Evolutionary conservation across 2,797 vertebrate genomes (phyloP).

Genomic region (Leontopithecus rosalia): DNA sequence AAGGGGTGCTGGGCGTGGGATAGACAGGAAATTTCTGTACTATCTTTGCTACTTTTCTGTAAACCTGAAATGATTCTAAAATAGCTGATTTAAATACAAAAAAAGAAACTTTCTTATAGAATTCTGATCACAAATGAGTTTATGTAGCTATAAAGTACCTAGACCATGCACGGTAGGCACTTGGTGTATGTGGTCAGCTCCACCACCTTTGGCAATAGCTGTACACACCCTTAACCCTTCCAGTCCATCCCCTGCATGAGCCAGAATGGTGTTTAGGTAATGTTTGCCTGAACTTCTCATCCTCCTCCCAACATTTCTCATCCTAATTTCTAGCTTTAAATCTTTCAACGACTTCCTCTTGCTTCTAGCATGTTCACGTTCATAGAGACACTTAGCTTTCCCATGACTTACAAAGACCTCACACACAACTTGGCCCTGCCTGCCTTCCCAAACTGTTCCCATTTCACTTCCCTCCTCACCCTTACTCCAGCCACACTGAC

Average conservation of each 20-base stretch:
- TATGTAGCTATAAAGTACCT: not conserved
- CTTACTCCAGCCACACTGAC: not conserved
- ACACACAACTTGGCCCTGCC: not conserved
- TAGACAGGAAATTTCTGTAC: not conserved
- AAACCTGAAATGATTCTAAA: not conserved
- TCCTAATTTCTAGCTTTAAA: not conserved
- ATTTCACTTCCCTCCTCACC: not conserved
- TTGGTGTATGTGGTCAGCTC: not conserved
- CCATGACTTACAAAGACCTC: not conserved
- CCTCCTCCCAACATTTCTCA: not conserved
- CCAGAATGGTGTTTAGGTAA: not conserved
- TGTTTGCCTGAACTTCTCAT: not conserved
- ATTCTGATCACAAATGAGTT: not conserved
- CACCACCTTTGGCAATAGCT: not conserved
- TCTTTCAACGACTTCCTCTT: not conserved
- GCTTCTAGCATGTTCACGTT: not conserved
- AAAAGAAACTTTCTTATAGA: not conserved
- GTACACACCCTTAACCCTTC: not conserved
- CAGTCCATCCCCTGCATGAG: not conserved
- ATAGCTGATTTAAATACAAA: not conserved
- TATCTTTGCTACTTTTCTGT: not conserved
- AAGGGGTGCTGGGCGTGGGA: not conserved
- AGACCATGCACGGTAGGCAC: not conserved
- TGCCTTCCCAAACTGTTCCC: not conserved
- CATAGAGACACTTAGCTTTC: not conserved